Evolutionary conservation across 2,113 vertebrate genomes (phyloP), one percentile per base, ranked within the genome.

Genomic region (Melanerpes formicivorus): DNA sequence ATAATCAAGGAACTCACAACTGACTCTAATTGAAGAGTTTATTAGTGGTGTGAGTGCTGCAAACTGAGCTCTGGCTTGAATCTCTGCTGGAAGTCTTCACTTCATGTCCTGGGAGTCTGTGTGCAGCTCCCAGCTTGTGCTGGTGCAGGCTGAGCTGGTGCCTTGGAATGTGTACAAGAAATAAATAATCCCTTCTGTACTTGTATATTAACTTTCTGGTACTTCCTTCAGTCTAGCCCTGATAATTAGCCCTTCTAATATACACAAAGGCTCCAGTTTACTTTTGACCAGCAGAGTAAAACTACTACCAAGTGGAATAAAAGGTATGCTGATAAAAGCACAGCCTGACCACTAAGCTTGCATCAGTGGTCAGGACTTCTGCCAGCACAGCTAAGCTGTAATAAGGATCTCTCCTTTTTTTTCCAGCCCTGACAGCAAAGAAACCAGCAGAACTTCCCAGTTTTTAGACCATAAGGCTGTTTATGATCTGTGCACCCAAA

Each of bases 271-370:
- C 66, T 71, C 29, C 12, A 26, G 71, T 80, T 88, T 84, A 44
- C 84, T 95, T 93, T 72, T 90, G 85, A 88, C 92, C 92, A 88
- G 46, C 48, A 5, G 77, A 78, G 65, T 75, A 81, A 95, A 95
- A 80, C 90, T 73, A 90, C 80, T 59, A 90, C 55, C 73, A 81
- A 78, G 76, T 70, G 77, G 71, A 92, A 95, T 93, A 84, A 78
- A 93, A 92, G 64, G 27, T 40, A 4, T 26, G 48, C 60, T 86
- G 93, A 85, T 83, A 84, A 88, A 93, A 91, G 85, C 80, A 80
- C 93, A 84, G 80, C 73, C 93, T 86, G 80, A 58, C 73, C 74
- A 22, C 86, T 58, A 5, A 44, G 34, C 44, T 81, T 78, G 44
- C 50, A 74, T n/a, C 80, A 40, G 30, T 5, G 54, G 52, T 30